Base-by-base conservation (phyloP, 1,140 invertebrate species). In the Drosophila takahashii region DNA sequence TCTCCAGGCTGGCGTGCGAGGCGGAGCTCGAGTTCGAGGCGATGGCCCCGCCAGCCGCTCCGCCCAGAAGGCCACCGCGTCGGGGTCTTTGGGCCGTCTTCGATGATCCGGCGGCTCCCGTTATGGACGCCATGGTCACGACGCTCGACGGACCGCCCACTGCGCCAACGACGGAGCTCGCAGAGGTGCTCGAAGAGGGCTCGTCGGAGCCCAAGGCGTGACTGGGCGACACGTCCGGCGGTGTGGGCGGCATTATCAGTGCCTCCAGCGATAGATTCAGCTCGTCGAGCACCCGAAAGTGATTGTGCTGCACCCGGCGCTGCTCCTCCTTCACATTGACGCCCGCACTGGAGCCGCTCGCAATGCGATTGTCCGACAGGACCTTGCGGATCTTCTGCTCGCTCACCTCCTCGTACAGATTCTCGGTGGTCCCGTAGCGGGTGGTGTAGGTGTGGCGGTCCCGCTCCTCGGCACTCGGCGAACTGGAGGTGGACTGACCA, bases 351-450 rank as follows among this genome's bases (percentile, higher is more conserved):
- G 95, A 92, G 8, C 93, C 59, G 13, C 64, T 95, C 64, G 94
- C 94, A 22, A 94, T 92, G 3, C 90, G 78, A 37, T 91, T 91
- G 65, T 92, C 91, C 41, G 94, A 92, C 81, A 94, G 51, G 81
- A 93, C 91, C 73, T 93, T 90, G 92, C 93, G 57, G 92, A 94
- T 69, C 93, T 92, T 92, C 56, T 92, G 94, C 60, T 95, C 94
- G 59, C 94, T 96, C 58, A 97, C 97, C 93, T 97, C 96, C 93
- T 97, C 96, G 92, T 97, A 97, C 79, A 97, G 96, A 83, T 97
- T 97, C 93, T 97, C 96, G 90, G 96, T 96, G 27, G 96, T 96
- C 18, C 96, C 96, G 81, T 96, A 96, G 64, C 95, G 93, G 6
- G 95, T 96, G 22, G 96, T 94, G 79, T 96, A 96, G 41, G 95